Percentiles rank a stretch among this genome's conserved stretches.
These are phyloP conservation scores for Hoplodrina blanda DNA, from an alignment of 2,888 invertebrate species.

Conservation along the genomic window DNA sequence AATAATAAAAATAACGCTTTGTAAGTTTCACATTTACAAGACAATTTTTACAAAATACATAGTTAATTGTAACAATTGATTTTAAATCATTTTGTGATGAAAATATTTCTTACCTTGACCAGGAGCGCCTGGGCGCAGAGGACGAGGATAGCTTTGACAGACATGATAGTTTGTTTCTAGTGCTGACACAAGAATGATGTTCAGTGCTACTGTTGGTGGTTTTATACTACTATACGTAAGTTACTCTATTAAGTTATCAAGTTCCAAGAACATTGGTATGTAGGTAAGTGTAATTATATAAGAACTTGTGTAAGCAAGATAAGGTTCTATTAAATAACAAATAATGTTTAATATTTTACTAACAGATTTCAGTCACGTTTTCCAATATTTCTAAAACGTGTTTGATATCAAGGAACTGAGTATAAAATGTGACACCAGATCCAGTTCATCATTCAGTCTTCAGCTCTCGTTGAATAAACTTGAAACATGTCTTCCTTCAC, in stretches of 20 bases:
- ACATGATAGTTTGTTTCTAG: conserved; percentile 31
- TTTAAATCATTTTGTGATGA: too few species aligned
- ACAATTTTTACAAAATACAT: too few species aligned
- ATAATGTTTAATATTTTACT: background rate
- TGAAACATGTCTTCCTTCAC: conserved; percentile 48
- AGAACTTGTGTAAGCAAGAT: conserved; percentile 10
- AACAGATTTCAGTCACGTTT: background rate
- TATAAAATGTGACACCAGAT: conserved; percentile 1
- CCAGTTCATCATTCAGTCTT: conserved; percentile 29
- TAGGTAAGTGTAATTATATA: conserved; percentile 14
- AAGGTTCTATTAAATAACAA: conserved; percentile 9
- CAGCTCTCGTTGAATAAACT: conserved; percentile 29
- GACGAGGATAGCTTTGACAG: conserved; percentile 40
- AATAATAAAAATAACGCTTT: background rate
- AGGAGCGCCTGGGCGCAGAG: conserved; percentile 53
- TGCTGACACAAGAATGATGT: conserved; percentile 38
- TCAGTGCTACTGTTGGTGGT: background rate
- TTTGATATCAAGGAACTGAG: background rate
- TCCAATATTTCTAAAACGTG: background rate
- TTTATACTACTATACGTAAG: conserved; percentile 33
- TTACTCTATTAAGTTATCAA: background rate
- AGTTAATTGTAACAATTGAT: too few species aligned
- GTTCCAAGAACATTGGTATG: conserved; percentile 8
- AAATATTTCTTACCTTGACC: conserved; percentile 39
- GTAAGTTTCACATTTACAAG: background rate